Evolutionary conservation across 2,113 vertebrate genomes (phyloP), one percentile per base, ranked within the genome.

Genomic region (Tetrax tetrax): DNA sequence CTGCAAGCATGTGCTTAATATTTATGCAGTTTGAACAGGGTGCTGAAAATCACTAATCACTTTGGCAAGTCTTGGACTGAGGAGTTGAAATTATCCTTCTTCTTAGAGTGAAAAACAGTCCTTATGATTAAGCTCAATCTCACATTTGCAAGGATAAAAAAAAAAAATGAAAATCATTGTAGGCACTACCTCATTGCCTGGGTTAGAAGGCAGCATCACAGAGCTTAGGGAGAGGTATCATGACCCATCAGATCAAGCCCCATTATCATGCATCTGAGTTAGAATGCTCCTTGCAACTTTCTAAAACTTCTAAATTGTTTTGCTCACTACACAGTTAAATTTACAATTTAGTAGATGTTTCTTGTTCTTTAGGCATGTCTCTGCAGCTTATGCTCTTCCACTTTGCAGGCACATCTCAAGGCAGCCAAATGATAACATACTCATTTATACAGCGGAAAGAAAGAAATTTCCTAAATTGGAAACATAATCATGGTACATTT

Each of bases 381-480:
- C 51, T 85, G 23, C 72, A 87, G 47, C 38, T 85, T 76, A 20
- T 37, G n/a, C 31, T 54, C 53, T 89, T 84, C 38, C 41, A 21
- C 11, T 85, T 96, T 75, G 33, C 43, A 87, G 86, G 31, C 38
- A 35, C 2, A 16, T 74, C 61, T 85, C 43, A 75, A 57, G 37
- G 87, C 28, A 89, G 80, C 43, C 87, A 90, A 93, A 95, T 72
- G 63, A 83, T 69, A 89, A 25, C 33, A 22, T 69, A 61, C 33
- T 68, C 43, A 70, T 93, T 94, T 93, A 63, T 82, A 23, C 81
- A 64, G 25, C 68, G 35, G 68, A 56, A 92, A 70, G 35, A 33
- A 76, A 74, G 50, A 89, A 37, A 45, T 84, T 93, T 60, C n/a
- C 63, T 79, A 83, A 95, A 84, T 56, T 83, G 54, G 68, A 90